Evolutionary conservation across 2,797 vertebrate genomes (phyloP).

Genomic region (Pygocentrus nattereri): DNA sequence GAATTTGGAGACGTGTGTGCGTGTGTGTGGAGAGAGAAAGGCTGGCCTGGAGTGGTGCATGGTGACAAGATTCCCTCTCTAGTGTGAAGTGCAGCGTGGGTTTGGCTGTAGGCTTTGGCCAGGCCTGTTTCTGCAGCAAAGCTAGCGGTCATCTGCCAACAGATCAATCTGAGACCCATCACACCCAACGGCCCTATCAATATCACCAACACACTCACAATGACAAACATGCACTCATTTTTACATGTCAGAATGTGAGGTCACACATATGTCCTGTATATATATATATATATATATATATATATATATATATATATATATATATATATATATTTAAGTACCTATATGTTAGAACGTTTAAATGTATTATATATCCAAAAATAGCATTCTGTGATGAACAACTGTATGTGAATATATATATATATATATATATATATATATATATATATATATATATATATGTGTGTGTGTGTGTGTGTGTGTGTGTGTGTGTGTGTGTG

Average conservation of each 20-base stretch:
- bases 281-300: too few relatives aligned
- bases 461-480: too few relatives aligned
- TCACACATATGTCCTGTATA: not conserved
- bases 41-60: conserved; percentile 52
- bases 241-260: not conserved
- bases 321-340: too few relatives aligned
- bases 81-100: conserved; percentile 69
- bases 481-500: too few relatives aligned
- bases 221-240: not conserved
- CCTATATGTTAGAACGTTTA: too few relatives aligned
- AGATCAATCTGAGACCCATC: conserved; percentile 53
- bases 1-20: conserved; percentile 78
- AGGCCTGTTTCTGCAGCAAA: conserved; percentile 30
- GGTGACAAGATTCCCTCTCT: conserved; percentile 72
- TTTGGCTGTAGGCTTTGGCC: conserved; percentile 58
- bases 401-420: too few relatives aligned
- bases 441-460: too few relatives aligned
- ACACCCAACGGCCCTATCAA: conserved; percentile 38
- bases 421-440: too few relatives aligned
- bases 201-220: conserved; percentile 20
- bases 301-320: too few relatives aligned
- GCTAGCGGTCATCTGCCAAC: conserved; percentile 56
- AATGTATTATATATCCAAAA: too few relatives aligned
- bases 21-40: conserved; percentile 45
- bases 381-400: too few relatives aligned